phyloP scores from a whole-genome alignment of 2,113 vertebrate species.

The Mesembrinibis cayennensis region DNA sequence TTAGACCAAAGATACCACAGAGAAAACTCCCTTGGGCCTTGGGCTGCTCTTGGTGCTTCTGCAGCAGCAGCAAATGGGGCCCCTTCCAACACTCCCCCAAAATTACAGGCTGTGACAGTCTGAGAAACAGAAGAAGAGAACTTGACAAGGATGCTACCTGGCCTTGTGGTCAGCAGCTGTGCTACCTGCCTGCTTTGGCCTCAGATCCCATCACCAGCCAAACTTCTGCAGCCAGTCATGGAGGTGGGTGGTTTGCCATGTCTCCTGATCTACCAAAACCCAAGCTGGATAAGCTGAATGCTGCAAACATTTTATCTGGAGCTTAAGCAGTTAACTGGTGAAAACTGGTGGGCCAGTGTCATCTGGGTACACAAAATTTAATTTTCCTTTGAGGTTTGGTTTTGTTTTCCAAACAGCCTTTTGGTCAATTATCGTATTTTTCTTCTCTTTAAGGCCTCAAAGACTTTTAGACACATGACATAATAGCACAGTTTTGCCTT shows the following conservation, averaged over 20 bases:
- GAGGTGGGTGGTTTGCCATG: not conserved
- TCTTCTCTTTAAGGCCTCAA: not conserved
- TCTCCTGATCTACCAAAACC: not conserved
- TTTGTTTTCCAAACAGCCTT: not conserved
- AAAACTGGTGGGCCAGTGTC: not conserved
- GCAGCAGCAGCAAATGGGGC: not conserved
- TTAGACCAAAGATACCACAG: not conserved
- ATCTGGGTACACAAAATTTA: not conserved
- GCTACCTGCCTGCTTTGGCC: not conserved
- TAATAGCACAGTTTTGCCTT: not conserved
- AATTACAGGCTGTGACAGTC: not conserved
- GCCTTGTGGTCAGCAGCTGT: not conserved
- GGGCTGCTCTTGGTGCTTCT: not conserved
- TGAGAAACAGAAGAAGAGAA: not conserved
- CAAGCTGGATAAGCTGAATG: not conserved
- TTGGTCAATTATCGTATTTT: not conserved
- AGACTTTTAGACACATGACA: not conserved
- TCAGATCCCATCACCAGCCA: not conserved
- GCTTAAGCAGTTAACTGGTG: not conserved
- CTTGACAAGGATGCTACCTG: not conserved
- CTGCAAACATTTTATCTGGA: not conserved
- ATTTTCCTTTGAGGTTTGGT: not conserved
- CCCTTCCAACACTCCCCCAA: not conserved
- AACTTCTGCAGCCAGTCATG: not conserved
- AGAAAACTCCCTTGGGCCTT: not conserved